Percentiles rank a stretch among this genome's conserved stretches.
These are phyloP conservation scores for Nephila pilipes DNA, from an alignment of 1,140 invertebrate genomes.

Conservation along the genomic window DNA sequence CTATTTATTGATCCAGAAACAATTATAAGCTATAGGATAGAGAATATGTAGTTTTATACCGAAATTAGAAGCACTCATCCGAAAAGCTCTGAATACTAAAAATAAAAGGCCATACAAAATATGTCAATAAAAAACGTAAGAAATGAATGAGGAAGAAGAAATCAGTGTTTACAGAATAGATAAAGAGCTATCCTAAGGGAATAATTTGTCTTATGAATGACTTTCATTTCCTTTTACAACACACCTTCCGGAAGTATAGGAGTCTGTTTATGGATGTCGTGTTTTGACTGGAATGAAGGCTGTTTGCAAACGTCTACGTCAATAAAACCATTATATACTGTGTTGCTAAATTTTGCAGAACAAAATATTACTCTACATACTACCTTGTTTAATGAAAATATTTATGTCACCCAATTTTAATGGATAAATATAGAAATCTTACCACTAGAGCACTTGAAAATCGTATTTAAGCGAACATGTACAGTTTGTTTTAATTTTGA, in stretches of 20 bases:
- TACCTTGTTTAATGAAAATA: no score
- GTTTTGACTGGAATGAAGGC: neutral
- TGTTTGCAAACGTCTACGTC: neutral
- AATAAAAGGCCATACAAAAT: neutral
- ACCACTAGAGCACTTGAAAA: no score
- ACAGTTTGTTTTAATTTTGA: no score
- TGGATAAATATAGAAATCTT: no score
- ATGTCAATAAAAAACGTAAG: neutral
- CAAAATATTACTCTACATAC: neutral
- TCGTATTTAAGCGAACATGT: no score
- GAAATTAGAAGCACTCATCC: neutral
- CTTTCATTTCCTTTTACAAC: slow-evolving; percentile 12
- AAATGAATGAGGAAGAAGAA: neutral
- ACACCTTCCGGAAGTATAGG: neutral
- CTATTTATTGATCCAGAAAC: no score
- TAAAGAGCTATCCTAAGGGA: neutral
- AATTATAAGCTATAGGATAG: no score
- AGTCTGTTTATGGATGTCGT: neutral
- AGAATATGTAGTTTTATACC: neutral
- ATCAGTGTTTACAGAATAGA: neutral
- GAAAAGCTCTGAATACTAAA: neutral
- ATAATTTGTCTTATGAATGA: neutral
- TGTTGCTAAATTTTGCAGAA: neutral
- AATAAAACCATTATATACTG: neutral
- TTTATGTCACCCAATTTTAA: no score